phyloP scores from a whole-genome alignment of 2,797 vertebrate species.

The Manis javanica region DNA sequence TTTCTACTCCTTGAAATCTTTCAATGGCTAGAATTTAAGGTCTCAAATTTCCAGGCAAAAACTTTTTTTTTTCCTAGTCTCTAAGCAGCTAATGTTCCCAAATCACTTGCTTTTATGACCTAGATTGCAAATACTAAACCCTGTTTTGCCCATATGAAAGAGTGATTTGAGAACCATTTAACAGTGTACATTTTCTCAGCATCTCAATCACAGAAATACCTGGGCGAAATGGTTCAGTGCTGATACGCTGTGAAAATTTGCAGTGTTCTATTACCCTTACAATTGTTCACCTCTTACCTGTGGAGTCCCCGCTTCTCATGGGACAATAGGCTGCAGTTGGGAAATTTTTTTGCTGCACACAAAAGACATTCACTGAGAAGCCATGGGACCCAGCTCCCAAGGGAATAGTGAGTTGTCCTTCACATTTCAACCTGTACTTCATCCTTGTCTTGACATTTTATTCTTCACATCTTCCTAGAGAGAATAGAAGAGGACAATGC shows the following conservation, averaged over 20 bases:
- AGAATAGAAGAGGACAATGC: not conserved
- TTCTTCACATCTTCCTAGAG: not conserved
- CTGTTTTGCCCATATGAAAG: constrained; percentile 25
- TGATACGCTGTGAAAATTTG: constrained; percentile 37
- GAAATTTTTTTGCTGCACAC: not conserved
- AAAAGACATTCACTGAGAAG: constrained; percentile 22
- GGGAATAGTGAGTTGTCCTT: not conserved
- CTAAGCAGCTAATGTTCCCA: not conserved
- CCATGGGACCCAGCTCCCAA: rapidly evolving
- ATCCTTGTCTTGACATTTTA: not conserved
- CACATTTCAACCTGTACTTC: rapidly evolving
- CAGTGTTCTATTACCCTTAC: constrained; percentile 50
- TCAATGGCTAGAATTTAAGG: not conserved
- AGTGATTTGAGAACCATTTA: constrained; percentile 52
- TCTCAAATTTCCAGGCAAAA: constrained; percentile 52
- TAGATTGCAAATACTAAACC: constrained; percentile 31
- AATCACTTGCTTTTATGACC: not conserved
- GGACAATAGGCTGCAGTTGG: not conserved
- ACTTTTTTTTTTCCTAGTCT: not conserved
- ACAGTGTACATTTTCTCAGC: constrained; percentile 11
- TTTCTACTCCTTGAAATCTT: not conserved
- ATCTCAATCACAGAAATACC: constrained; percentile 25
- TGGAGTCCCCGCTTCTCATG: not conserved
- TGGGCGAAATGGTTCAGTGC: not conserved
- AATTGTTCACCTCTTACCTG: constrained; percentile 54